Evolutionary conservation across 2,888 invertebrate species (phyloP), one percentile per base, ranked within the genome.

Genomic region (Eupithecia insigniata): DNA sequence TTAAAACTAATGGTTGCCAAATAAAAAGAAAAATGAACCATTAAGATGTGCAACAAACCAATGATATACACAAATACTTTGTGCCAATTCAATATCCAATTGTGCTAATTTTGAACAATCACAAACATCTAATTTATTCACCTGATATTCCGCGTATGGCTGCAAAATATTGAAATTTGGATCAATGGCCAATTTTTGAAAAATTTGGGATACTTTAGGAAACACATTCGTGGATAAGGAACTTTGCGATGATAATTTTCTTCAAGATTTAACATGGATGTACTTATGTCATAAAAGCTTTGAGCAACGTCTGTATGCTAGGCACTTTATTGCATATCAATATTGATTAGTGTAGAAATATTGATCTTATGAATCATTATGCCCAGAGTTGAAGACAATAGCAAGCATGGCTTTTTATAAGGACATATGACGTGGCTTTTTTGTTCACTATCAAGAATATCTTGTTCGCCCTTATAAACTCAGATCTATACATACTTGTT

Each of bases 401-500:
- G 18, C 43, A 46, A 39, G 5, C 0, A 39, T 16, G 8, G 43
- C 4, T 43, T 43, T 43, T 5, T 43, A 2, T 14, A 43, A 43
- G 39, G 14, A 14, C 14, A 14, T 14, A 39, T 3, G 18, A 18
- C 43, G 18, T 43, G 43, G 46, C 46, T 46, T 46, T 18, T 46
- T 46, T n/a, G 7, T 7, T 14, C 34, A 34, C 34, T 34, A 34
- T 34, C 34, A 39, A 39, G 39, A 39, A 39, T 39, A 39, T 39
- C 39, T 39, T 14, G 39, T 39, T 14, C 39, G 39, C 39, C 39
- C 18, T 39, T 10, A 46, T 6, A n/a, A 1, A 46, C n/a, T 46
- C n/a, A 18, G 7, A 43, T 18, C 0, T 10, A 39, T 5, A 67
- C 62, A 91, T 92, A 98, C 98, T 96, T 98, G 98, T 91, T 98